Evolutionary conservation across 2,888 invertebrate species (phyloP).

Genomic region (Sphaeridia pumilis): DNA sequence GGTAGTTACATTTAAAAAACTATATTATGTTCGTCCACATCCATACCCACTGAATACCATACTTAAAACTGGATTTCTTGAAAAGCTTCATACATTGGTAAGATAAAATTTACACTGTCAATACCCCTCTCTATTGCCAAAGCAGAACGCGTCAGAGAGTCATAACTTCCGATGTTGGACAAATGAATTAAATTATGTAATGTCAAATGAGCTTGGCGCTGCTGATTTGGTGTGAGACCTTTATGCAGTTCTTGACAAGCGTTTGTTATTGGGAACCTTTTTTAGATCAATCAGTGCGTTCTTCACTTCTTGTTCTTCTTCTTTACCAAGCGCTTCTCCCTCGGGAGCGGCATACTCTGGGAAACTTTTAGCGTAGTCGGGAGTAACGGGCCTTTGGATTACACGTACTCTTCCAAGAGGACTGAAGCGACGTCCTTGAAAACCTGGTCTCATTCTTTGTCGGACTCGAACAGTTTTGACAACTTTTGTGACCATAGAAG

Average conservation of each 20-base stretch:
- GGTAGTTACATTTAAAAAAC: too few species aligned
- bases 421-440: slow-evolving; percentile 24
- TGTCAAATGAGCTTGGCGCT: too few species aligned
- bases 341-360: slow-evolving; percentile 36
- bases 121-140: too few species aligned
- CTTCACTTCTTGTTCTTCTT: slow-evolving; percentile 37
- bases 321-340: slow-evolving; percentile 34
- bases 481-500: slow-evolving; percentile 25
- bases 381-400: slow-evolving; percentile 35
- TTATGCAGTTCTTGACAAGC: neutral
- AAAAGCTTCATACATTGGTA: too few species aligned
- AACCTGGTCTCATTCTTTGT: slow-evolving; percentile 33
- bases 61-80: too few species aligned
- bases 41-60: too few species aligned
- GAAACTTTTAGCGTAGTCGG: slow-evolving; percentile 35
- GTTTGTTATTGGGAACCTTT: slow-evolving; percentile 13
- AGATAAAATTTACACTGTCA: too few species aligned
- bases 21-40: too few species aligned
- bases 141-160: too few species aligned
- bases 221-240: too few species aligned
- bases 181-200: too few species aligned
- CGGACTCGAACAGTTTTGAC: slow-evolving; percentile 35
- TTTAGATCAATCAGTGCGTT: slow-evolving; percentile 37
- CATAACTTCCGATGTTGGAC: too few species aligned
- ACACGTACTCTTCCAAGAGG: slow-evolving; percentile 25